A percentile compares a stretch with the other conserved stretches of the same genome.
These are phyloP conservation scores for Monopis laevigella DNA, from an alignment of 2,888 invertebrate genomes.

Conservation along the genomic window DNA sequence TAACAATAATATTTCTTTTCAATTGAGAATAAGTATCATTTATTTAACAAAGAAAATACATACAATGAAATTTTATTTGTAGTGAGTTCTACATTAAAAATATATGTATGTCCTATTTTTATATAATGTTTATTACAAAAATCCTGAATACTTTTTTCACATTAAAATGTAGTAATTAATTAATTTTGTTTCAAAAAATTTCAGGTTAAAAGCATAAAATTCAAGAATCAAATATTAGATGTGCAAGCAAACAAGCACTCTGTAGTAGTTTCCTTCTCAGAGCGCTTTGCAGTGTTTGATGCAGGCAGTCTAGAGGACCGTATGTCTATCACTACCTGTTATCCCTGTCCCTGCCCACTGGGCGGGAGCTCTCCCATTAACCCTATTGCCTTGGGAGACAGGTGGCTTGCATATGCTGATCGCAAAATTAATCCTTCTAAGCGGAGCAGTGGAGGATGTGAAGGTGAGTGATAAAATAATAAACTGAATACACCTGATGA, in stretches of 20 bases:
- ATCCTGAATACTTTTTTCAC: too few species aligned
- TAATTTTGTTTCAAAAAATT: too few species aligned
- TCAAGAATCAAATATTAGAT: constrained; percentile 89
- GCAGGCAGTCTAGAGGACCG: constrained; percentile 87
- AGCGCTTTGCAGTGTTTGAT: constrained; percentile 92
- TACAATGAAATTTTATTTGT: too few species aligned
- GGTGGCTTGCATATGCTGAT: constrained; percentile 89
- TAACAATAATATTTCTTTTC: too few species aligned
- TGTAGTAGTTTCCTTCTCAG: constrained; percentile 87
- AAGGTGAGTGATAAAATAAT: constrained; percentile 54
- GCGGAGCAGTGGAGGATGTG: constrained; percentile 85
- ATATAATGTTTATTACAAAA: too few species aligned
- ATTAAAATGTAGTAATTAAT: too few species aligned
- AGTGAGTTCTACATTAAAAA: too few species aligned
- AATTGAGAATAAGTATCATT: too few species aligned
- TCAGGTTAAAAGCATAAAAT: constrained; percentile 88
- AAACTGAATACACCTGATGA: too few species aligned
- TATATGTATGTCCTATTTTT: too few species aligned
- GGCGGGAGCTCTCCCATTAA: constrained; percentile 63
- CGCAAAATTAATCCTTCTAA: constrained; percentile 81
- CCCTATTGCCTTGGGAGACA: constrained; percentile 87
- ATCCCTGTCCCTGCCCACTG: constrained; percentile 82
- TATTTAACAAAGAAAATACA: too few species aligned
- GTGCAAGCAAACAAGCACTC: constrained; percentile 90
- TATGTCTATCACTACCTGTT: constrained; percentile 89